Conservation (phyloP, 37 sponge, comb jelly and placozoan genomes). For the Lycopodina hypogea region DNA sequence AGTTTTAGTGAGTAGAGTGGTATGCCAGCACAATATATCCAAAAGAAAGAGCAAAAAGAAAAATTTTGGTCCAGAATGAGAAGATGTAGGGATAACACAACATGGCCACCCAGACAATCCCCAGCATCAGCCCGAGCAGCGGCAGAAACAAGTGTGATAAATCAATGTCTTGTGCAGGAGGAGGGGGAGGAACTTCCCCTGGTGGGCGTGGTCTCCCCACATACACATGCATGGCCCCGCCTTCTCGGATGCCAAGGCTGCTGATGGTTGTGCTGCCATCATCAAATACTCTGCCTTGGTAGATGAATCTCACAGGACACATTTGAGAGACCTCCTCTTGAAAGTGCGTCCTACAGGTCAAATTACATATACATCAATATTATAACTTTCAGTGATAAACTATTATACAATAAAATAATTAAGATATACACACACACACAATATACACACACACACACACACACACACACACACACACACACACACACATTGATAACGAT, state of each 20-base stretch:
- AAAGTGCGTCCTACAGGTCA: conserved; percentile 32
- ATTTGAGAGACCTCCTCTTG: conserved; percentile 16
- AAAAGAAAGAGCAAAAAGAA: conserved; percentile 53
- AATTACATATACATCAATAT: no score
- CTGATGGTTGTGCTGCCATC: conserved; percentile 31
- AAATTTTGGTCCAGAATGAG: conserved; percentile 37
- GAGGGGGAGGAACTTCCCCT: not conserved
- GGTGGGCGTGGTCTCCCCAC: conserved; percentile 30
- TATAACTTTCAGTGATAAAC: no score
- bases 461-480: no score
- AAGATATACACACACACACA: no score
- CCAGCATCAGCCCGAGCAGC: conserved; percentile 61
- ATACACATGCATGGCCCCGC: conserved; percentile 57
- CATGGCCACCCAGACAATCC: conserved; percentile 41
- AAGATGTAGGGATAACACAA: conserved; percentile 47
- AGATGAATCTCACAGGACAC: conserved; percentile 58
- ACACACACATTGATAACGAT: no score
- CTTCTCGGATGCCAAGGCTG: conserved; percentile 11
- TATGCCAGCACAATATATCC: conserved; percentile 47
- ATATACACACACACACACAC: no score
- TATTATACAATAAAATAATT: no score
- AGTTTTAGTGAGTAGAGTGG: not conserved
- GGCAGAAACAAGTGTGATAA: conserved; percentile 56
- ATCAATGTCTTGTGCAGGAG: conserved; percentile 25
- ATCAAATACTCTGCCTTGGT: conserved; percentile 37